Evolutionary conservation across 2,888 invertebrate species (phyloP).

Genomic region (Eudasyphora cyanicolor): DNA sequence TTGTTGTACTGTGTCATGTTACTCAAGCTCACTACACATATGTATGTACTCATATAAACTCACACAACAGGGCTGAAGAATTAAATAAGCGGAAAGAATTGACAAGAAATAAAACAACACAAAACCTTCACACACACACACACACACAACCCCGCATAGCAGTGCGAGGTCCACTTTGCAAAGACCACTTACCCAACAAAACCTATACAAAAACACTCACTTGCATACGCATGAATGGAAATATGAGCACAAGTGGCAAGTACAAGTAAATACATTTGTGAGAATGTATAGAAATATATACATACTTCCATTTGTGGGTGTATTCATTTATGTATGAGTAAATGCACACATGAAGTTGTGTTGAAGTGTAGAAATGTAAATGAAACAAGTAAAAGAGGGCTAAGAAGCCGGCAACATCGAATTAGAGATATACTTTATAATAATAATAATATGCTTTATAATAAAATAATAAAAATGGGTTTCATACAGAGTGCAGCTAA

Average conservation of each 20-base stretch:
- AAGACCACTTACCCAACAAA: neutral
- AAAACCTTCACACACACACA: neutral
- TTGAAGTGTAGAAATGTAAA: neutral
- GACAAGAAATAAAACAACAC: slow-evolving; percentile 24
- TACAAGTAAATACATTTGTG: slow-evolving; percentile 7
- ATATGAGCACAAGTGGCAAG: neutral
- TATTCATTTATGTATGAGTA: neutral
- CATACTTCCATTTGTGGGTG: neutral
- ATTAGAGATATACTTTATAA: no score
- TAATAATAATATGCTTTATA: no score
- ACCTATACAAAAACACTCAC: slow-evolving; percentile 3
- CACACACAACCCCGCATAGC: neutral
- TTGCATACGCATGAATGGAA: slow-evolving; percentile 26
- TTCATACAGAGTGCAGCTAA: no score
- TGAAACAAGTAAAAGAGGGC: slow-evolving; percentile 7
- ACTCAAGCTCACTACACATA: neutral
- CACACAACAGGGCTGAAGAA: neutral
- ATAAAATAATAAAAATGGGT: no score
- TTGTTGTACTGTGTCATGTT: neutral
- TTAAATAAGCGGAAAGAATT: slow-evolving; percentile 19
- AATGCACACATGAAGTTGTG: neutral
- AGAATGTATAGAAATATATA: neutral
- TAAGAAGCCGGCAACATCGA: no score
- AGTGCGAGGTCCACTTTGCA: neutral
- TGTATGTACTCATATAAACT: no score